phyloP scores from a whole-genome alignment of 92 coral and sea anemone genomes.

The Zoanthus sansibaricus region DNA sequence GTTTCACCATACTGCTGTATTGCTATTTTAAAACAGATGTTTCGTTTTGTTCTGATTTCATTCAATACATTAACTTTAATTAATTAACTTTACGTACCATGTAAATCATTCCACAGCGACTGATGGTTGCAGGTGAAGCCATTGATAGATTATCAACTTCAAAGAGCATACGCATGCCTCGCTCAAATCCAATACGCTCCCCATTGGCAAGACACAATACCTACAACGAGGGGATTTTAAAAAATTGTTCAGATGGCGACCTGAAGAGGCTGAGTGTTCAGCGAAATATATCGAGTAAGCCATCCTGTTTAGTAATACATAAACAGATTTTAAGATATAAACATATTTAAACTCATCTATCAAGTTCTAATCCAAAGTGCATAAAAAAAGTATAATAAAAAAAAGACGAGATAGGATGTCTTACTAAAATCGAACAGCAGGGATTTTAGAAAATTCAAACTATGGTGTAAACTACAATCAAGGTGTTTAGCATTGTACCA shows the following conservation, averaged over 20 bases:
- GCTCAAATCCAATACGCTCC: conserved; percentile 90
- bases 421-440: no score
- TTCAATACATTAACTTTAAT: background rate
- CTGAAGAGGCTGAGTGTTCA: no score
- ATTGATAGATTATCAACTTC: conserved; percentile 91
- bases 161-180: conserved; percentile 91
- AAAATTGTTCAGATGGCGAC: background rate
- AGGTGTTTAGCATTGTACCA: background rate
- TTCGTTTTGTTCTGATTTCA: background rate
- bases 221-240: conserved; percentile 31
- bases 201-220: conserved; percentile 94
- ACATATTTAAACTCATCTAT: no score
- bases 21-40: no score
- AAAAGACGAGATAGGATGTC: no score
- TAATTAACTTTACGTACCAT: conserved; percentile 70
- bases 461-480: background rate
- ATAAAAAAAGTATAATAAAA: no score
- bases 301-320: no score
- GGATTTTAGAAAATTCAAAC: background rate
- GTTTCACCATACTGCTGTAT: no score
- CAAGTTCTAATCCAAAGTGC: no score
- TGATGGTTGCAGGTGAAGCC: conserved; percentile 99
- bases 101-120: conserved; percentile 98
- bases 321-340: no score
- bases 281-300: no score